Conservation (phyloP, 2,888 invertebrate species). For the Torymus aiolomorphi region DNA sequence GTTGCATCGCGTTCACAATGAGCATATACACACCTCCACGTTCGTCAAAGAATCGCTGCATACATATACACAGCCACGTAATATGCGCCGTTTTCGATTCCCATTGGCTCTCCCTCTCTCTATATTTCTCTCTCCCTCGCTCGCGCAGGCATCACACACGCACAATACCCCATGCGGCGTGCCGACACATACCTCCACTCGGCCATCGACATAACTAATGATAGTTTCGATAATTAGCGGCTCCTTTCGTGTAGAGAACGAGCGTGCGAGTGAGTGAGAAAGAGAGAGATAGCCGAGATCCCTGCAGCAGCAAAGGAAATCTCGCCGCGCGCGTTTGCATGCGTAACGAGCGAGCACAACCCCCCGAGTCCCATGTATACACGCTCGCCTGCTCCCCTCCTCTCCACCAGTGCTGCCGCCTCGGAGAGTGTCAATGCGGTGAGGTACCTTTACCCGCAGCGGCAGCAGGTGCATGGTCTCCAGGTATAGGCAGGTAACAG, state of each 20-base stretch:
- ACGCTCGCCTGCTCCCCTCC: not conserved
- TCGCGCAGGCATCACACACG: too few species aligned
- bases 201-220: constrained; percentile 67
- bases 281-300: not conserved
- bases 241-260: constrained; percentile 60
- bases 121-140: too few species aligned
- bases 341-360: constrained; percentile 13
- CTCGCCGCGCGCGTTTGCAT: constrained; percentile 32
- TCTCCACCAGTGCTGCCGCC: not conserved
- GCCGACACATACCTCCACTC: not conserved
- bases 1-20: too few species aligned
- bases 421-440: constrained; percentile 59
- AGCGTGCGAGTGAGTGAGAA: too few species aligned
- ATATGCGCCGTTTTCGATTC: not conserved
- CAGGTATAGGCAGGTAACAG: too few species aligned
- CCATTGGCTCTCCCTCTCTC: not conserved
- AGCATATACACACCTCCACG: too few species aligned
- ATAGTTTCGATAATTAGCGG: constrained; percentile 73
- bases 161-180: not conserved
- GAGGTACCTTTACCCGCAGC: constrained; percentile 1
- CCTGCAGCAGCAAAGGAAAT: constrained; percentile 49
- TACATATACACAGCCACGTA: not conserved
- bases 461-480: constrained; percentile 57
- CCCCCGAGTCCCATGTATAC: not conserved
- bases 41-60: not conserved